These are phyloP conservation scores for Dysmachus trigonus DNA, from an alignment of 2,888 invertebrate genomes.

Conservation along the genomic window DNA sequence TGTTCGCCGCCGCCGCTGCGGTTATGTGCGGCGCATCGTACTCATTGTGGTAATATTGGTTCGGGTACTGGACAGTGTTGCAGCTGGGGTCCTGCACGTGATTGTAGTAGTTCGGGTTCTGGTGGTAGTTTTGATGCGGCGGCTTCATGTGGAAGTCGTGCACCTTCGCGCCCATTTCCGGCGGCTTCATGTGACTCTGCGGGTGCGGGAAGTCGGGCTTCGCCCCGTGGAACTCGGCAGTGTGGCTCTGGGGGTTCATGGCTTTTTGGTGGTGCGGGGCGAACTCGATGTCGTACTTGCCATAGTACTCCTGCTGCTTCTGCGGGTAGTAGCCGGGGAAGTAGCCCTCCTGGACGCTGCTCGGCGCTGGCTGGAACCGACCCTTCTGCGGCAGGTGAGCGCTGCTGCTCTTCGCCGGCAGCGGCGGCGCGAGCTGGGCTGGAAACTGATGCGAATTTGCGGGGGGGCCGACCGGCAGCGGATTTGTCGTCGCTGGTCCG, in stretches of 20 bases:
- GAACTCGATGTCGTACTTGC: slow-evolving; percentile 62
- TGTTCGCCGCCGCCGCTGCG: slow-evolving; percentile 54
- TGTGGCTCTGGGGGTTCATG: slow-evolving; percentile 52
- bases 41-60: slow-evolving; percentile 55
- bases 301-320: slow-evolving; percentile 60
- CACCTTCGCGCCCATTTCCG: slow-evolving; percentile 53
- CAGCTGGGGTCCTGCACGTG: slow-evolving; percentile 56
- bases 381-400: slow-evolving; percentile 37
- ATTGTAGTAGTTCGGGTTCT: slow-evolving; percentile 59
- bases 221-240: slow-evolving; percentile 59
- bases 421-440: slow-evolving; percentile 38
- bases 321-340: slow-evolving; percentile 59
- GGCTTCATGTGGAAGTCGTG: slow-evolving; percentile 54
- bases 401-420: slow-evolving; percentile 13
- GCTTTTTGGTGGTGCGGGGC: slow-evolving; percentile 55
- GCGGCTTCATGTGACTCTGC: slow-evolving; percentile 51
- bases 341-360: slow-evolving; percentile 56
- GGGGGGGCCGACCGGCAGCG: slow-evolving; percentile 56
- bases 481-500: background rate
- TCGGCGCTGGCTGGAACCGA: slow-evolving; percentile 43
- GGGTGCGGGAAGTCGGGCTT: slow-evolving; percentile 55
- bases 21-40: slow-evolving; percentile 57
- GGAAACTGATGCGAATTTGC: slow-evolving; percentile 51
- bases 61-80: slow-evolving; percentile 53
- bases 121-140: slow-evolving; percentile 55